Conservation (phyloP, 2,888 invertebrate species). For the Tiliacea citrago region DNA sequence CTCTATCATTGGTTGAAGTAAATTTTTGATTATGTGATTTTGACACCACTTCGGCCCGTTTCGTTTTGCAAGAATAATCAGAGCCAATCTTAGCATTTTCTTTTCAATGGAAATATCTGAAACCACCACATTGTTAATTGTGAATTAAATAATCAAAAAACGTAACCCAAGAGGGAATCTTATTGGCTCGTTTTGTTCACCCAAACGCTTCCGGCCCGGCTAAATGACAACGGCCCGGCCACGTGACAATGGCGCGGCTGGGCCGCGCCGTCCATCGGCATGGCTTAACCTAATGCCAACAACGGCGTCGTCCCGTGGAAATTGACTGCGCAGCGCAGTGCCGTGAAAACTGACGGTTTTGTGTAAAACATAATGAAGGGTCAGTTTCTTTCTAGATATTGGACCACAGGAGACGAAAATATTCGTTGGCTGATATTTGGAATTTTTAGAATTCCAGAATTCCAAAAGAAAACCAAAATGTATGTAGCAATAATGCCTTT, state of each 20-base stretch:
- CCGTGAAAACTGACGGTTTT: no score
- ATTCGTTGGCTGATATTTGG: background rate
- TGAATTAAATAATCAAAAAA: background rate
- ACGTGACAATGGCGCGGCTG: background rate
- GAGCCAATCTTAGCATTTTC: conserved; percentile 79
- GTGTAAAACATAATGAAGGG: background rate
- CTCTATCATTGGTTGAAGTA: conserved; percentile 81
- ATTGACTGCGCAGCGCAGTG: background rate
- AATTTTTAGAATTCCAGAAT: background rate
- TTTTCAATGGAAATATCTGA: conserved; percentile 77
- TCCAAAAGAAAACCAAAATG: background rate
- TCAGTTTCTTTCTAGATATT: background rate
- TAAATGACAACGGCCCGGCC: background rate
- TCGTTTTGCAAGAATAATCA: conserved; percentile 85
- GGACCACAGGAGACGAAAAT: background rate
- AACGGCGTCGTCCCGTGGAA: background rate
- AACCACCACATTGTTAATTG: conserved; percentile 38
- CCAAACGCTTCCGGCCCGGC: background rate
- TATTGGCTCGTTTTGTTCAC: background rate
- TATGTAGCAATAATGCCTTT: background rate
- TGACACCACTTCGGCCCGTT: conserved; percentile 86
- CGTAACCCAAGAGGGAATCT: background rate
- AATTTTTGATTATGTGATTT: conserved; percentile 80
- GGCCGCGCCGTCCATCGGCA: background rate
- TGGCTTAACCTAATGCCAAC: background rate